Conservation (phyloP, 2,113 vertebrate genomes). For the Rhodinocichla rosea region DNA sequence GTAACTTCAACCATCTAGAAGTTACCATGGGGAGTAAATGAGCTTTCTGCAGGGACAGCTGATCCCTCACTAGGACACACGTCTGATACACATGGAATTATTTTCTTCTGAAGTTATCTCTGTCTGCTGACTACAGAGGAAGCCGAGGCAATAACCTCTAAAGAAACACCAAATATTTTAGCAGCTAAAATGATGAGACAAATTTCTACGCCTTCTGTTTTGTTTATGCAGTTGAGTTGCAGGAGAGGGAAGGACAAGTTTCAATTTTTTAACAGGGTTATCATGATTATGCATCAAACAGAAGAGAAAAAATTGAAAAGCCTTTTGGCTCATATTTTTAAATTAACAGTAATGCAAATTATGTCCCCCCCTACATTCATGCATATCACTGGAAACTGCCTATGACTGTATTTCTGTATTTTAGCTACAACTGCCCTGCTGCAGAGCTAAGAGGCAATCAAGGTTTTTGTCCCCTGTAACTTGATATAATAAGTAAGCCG, state of each 20-base stretch:
- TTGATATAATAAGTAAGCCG: neutral
- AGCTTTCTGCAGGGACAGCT: conserved; percentile 44
- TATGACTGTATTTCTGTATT: neutral
- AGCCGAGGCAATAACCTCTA: neutral
- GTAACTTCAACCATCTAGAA: conserved; percentile 9
- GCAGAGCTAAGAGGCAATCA: neutral
- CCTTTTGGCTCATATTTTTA: neutral
- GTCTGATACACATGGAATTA: neutral
- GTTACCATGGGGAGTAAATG: neutral
- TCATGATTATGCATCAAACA: neutral
- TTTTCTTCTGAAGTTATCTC: conserved; percentile 38
- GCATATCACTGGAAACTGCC: neutral
- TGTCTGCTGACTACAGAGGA: neutral
- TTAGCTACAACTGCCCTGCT: neutral
- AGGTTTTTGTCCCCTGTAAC: neutral
- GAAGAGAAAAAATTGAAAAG: neutral
- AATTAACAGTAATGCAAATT: neutral
- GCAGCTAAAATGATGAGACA: neutral
- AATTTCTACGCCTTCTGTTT: neutral
- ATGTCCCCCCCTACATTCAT: neutral
- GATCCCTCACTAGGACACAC: neutral
- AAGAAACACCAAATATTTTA: conserved; percentile 46
- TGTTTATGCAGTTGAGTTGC: neutral
- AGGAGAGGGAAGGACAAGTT: neutral
- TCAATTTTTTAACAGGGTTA: neutral